These are phyloP conservation scores for Digitonthophagus gazella DNA, from an alignment of 2,888 invertebrate species.

Conservation along the genomic window DNA sequence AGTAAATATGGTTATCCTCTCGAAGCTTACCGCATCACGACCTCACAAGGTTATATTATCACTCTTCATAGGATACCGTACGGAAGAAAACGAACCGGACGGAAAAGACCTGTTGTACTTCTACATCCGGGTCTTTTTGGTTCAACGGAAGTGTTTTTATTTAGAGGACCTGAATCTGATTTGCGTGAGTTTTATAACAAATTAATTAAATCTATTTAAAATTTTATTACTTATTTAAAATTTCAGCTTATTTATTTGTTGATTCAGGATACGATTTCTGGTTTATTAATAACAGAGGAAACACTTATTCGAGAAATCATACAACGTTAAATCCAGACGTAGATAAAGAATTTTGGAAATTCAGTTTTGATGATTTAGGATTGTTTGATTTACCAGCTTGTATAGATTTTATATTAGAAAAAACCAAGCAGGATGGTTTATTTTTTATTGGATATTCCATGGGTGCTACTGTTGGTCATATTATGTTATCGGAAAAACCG, in stretches of 20 bases:
- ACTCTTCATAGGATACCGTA: constrained; percentile 57
- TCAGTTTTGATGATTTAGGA: constrained; percentile 64
- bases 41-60: constrained; percentile 58
- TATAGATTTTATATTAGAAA: constrained; percentile 57
- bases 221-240: too few relatives aligned
- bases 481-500: constrained; percentile 49
- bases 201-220: neutral
- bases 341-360: constrained; percentile 58
- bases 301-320: constrained; percentile 58
- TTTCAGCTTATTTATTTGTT: constrained; percentile 40
- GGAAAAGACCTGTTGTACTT: constrained; percentile 45
- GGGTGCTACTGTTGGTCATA: constrained; percentile 54
- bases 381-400: constrained; percentile 61
- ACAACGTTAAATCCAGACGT: constrained; percentile 45
- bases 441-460: constrained; percentile 66
- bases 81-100: constrained; percentile 42
- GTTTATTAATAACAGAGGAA: constrained; percentile 63
- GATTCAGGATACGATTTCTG: constrained; percentile 56
- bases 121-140: constrained; percentile 58
- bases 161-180: constrained; percentile 54
- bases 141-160: constrained; percentile 57
- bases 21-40: constrained; percentile 50
- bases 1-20: constrained; percentile 49
- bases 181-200: constrained; percentile 46
- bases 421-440: constrained; percentile 53